A percentile compares a stretch with the other conserved stretches of the same genome.
These are phyloP conservation scores for Ormia ochracea DNA, from an alignment of 2,888 invertebrate genomes.

Conservation along the genomic window DNA sequence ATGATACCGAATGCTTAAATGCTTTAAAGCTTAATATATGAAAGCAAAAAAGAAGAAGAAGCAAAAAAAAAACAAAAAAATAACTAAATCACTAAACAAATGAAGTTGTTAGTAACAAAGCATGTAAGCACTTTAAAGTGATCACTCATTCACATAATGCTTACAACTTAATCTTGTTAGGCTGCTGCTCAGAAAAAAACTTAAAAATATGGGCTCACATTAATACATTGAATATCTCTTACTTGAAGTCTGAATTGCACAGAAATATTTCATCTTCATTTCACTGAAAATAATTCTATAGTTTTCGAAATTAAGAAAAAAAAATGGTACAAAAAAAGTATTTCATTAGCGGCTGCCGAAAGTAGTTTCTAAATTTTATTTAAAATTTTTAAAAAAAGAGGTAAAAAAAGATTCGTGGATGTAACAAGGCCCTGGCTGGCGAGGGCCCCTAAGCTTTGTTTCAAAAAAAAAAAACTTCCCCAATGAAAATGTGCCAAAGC, in stretches of 20 bases:
- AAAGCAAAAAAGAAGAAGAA: slow-evolving; percentile 30
- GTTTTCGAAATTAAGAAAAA: slow-evolving; percentile 8
- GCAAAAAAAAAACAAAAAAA: too few species aligned
- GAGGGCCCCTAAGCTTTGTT: too few species aligned
- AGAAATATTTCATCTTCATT: slow-evolving; percentile 45
- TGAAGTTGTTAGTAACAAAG: slow-evolving; percentile 70
- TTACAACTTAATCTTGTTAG: slow-evolving; percentile 61
- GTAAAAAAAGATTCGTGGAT: too few species aligned
- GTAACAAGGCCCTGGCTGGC: too few species aligned
- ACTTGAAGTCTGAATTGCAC: neutral
- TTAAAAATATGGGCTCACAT: slow-evolving; percentile 11
- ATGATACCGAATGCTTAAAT: slow-evolving; percentile 23
- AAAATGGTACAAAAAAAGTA: neutral
- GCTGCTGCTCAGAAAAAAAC: neutral
- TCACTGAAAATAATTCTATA: slow-evolving; percentile 4
- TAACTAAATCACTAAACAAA: slow-evolving; percentile 72
- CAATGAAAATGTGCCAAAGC: too few species aligned
- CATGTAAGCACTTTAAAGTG: slow-evolving; percentile 37
- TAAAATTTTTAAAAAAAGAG: neutral
- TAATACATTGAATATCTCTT: neutral
- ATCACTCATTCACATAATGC: slow-evolving; percentile 43
- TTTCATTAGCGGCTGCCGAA: neutral
- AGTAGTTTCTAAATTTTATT: neutral
- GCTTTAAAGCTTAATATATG: neutral
- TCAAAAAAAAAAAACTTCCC: too few species aligned